These are phyloP conservation scores for Antennarius striatus DNA, from an alignment of 2,113 vertebrate genomes.

Conservation along the genomic window DNA sequence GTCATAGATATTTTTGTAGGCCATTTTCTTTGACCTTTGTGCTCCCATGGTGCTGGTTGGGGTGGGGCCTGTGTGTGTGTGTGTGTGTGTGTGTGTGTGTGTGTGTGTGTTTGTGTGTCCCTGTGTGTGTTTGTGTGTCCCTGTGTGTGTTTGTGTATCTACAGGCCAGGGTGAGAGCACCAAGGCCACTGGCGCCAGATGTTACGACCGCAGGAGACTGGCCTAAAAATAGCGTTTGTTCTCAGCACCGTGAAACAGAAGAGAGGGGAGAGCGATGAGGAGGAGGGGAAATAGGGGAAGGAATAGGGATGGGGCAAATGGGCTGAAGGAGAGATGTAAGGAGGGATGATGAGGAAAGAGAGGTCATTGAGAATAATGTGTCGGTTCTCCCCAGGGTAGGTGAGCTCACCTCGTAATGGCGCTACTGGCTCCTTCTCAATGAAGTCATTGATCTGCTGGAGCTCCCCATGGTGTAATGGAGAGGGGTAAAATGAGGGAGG, in stretches of 20 bases:
- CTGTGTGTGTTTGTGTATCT: slow-evolving; percentile 65
- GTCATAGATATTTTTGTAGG: slow-evolving; percentile 64
- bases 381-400: slow-evolving; percentile 64
- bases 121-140: background rate
- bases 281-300: slow-evolving; percentile 34
- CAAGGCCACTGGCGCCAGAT: slow-evolving; percentile 81
- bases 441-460: slow-evolving; percentile 78
- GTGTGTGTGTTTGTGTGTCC: background rate
- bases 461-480: slow-evolving; percentile 56
- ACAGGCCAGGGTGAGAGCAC: slow-evolving; percentile 68
- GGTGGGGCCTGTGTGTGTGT: slow-evolving; percentile 44
- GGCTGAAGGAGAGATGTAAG: slow-evolving; percentile 27
- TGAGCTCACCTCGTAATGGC: slow-evolving; percentile 82
- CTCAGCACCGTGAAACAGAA: slow-evolving; percentile 74
- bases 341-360: slow-evolving; percentile 48
- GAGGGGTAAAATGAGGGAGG: slow-evolving; percentile 46
- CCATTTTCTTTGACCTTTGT: slow-evolving; percentile 71
- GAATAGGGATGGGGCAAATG: slow-evolving; percentile 42
- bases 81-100: slow-evolving; percentile 18
- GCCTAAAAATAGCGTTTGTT: slow-evolving; percentile 83
- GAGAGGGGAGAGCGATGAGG: slow-evolving; percentile 41
- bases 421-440: slow-evolving; percentile 77
- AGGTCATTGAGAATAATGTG: slow-evolving; percentile 73
- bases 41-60: slow-evolving; percentile 51
- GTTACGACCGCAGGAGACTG: slow-evolving; percentile 82